Conservation (phyloP, 1,140 invertebrate species). For the Hypsibius dujardini region DNA sequence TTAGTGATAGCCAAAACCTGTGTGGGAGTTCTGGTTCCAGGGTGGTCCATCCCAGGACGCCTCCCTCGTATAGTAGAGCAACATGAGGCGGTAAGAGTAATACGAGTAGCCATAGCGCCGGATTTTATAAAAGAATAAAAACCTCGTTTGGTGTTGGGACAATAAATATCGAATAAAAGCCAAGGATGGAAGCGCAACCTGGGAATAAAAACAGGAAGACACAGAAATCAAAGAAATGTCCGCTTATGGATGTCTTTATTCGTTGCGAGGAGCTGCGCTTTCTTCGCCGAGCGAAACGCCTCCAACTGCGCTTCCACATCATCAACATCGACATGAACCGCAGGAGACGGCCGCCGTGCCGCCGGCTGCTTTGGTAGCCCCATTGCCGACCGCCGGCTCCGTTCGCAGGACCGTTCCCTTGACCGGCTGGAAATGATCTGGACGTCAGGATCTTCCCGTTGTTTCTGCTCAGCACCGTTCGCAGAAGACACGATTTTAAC, state of each 20-base stretch:
- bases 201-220: not conserved
- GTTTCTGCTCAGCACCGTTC: not conserved
- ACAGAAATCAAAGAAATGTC: not conserved
- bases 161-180: not conserved
- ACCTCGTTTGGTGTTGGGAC: not conserved
- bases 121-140: not conserved
- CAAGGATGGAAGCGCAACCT: not conserved
- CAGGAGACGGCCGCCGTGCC: not conserved
- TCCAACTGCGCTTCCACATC: slow-evolving; percentile 12
- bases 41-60: no score
- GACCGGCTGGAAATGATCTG: not conserved
- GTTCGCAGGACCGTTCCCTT: not conserved
- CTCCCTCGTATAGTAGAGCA: no score
- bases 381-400: not conserved
- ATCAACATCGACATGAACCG: not conserved
- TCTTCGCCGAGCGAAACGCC: not conserved
- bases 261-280: not conserved
- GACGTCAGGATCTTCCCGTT: not conserved
- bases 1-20: no score
- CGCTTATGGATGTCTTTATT: slow-evolving; percentile 14
- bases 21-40: no score
- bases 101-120: not conserved
- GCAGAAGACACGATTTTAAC: not conserved
- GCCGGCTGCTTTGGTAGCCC: not conserved
- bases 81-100: no score